A percentile compares a stretch with the other conserved stretches of the same genome.
These are phyloP conservation scores for Apotomis capreana DNA, from an alignment of 2,888 invertebrate genomes.

Conservation along the genomic window DNA sequence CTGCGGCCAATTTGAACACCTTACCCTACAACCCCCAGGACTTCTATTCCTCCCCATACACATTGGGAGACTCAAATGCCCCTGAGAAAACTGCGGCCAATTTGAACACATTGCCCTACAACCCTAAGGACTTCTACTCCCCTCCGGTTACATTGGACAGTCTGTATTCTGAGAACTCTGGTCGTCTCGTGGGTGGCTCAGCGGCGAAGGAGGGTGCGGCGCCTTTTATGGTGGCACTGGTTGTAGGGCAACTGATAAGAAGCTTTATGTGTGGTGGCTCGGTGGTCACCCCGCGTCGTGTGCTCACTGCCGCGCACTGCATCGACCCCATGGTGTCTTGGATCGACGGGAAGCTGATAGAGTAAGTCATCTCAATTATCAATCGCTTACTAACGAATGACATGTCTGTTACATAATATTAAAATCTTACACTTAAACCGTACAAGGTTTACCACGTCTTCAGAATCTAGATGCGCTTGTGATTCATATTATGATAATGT, in stretches of 20 bases:
- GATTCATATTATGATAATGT: too few relatives aligned
- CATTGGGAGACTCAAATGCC: too few relatives aligned
- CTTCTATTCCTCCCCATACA: conserved; percentile 3
- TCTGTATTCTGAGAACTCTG: neutral
- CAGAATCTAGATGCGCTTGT: too few relatives aligned
- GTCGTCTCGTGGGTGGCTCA: conserved; percentile 40
- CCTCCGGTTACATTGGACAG: neutral
- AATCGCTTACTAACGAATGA: too few relatives aligned
- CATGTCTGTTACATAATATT: too few relatives aligned
- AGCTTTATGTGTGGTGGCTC: conserved; percentile 39
- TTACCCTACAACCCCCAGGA: conserved; percentile 20
- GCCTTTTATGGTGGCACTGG: conserved; percentile 36
- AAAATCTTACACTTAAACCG: too few relatives aligned
- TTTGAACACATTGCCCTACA: neutral
- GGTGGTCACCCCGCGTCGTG: neutral
- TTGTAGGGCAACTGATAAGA: conserved; percentile 11
- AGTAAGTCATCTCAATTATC: neutral
- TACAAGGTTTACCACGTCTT: too few relatives aligned
- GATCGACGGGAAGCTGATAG: neutral
- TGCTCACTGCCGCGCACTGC: conserved; percentile 44
- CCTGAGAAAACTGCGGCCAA: too few relatives aligned
- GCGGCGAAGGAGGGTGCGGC: conserved; percentile 34
- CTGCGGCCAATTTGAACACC: too few relatives aligned
- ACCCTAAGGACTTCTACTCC: conserved; percentile 17
- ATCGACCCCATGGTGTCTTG: conserved; percentile 13